phyloP scores from a whole-genome alignment of 2,113 vertebrate species.

The Oophaga pumilio region DNA sequence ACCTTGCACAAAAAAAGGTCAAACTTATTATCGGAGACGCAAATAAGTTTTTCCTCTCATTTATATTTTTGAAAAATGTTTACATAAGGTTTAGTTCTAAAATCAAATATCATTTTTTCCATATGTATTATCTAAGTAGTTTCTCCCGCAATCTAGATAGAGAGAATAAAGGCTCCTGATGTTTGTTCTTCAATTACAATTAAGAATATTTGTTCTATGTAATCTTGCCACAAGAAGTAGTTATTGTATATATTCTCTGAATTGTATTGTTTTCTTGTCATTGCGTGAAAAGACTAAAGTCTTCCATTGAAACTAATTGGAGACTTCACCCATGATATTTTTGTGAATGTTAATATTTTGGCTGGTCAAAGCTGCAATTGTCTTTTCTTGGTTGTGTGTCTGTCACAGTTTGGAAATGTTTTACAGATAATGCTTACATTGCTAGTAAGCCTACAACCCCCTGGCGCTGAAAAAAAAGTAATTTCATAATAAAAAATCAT shows the following conservation, averaged over 20 bases:
- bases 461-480: background rate
- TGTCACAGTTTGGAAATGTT: conserved; percentile 67
- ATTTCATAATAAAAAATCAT: background rate
- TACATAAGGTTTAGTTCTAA: background rate
- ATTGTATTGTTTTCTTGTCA: conserved; percentile 70
- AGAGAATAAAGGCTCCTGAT: background rate
- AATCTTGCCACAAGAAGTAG: conserved; percentile 70
- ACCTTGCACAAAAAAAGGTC: background rate
- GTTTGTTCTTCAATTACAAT: conserved; percentile 56
- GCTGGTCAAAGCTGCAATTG: conserved; percentile 69
- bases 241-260: conserved; percentile 67
- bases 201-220: conserved; percentile 69
- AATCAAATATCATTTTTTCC: background rate
- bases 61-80: background rate
- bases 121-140: background rate
- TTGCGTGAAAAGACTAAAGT: conserved; percentile 79
- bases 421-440: conserved; percentile 62
- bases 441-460: background rate
- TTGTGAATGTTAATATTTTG: conserved; percentile 63
- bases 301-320: conserved; percentile 79
- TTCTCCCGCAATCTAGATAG: background rate
- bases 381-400: conserved; percentile 69
- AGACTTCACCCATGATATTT: conserved; percentile 72
- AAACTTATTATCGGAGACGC: background rate
- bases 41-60: background rate